Conservation (phyloP, 2,113 vertebrate genomes). For the Athene cunicularia region DNA sequence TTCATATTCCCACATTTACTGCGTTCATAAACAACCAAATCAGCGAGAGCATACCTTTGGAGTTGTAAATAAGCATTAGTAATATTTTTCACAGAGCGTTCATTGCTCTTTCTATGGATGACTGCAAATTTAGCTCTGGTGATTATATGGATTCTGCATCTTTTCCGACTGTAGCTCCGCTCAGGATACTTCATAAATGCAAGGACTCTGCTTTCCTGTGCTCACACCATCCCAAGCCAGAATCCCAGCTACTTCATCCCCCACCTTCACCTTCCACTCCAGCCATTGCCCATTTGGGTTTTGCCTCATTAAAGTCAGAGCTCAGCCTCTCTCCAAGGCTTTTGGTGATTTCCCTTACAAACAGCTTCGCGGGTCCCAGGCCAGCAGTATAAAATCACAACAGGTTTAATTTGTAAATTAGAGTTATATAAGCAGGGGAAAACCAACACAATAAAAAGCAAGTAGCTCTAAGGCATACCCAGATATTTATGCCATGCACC, state of each 20-base stretch:
- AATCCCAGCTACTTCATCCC: not conserved
- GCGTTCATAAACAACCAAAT: not conserved
- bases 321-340: not conserved
- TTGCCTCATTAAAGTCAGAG: not conserved
- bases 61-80: not conserved
- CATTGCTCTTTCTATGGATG: not conserved
- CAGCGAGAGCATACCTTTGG: not conserved
- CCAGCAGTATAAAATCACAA: not conserved
- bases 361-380: not conserved
- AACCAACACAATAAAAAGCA: not conserved
- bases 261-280: not conserved
- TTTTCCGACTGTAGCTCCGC: not conserved
- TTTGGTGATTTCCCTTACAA: not conserved
- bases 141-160: not conserved
- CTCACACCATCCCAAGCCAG: not conserved
- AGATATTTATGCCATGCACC: not conserved
- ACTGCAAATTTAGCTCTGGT: not conserved
- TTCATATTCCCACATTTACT: not conserved
- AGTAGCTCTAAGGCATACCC: not conserved
- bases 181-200: not conserved
- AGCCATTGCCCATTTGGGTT: not conserved
- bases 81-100: not conserved
- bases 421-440: not conserved
- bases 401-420: not conserved
- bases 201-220: not conserved